Evolutionary conservation across 2,113 vertebrate species (phyloP).

Genomic region (Chrysochloris asiatica): DNA sequence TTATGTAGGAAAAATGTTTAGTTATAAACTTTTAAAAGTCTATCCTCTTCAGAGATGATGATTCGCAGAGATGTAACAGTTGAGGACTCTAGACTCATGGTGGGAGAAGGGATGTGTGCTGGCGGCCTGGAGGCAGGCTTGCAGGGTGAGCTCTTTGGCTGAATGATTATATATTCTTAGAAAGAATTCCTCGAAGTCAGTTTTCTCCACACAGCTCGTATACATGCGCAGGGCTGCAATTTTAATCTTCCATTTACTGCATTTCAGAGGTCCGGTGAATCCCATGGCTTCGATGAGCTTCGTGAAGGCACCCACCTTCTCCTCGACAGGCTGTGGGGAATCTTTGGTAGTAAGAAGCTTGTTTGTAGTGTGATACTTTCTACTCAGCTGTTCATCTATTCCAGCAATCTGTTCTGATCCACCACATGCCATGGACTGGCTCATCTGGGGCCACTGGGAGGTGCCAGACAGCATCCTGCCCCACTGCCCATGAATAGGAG

Average conservation of each 20-base stretch:
- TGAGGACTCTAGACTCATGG: too few species aligned
- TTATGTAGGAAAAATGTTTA: constrained; percentile 23
- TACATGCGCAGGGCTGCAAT: constrained; percentile 98
- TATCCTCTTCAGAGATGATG: too few species aligned
- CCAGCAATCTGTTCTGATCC: constrained; percentile 74
- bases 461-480: constrained; percentile 81
- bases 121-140: too few species aligned
- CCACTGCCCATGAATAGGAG: constrained; percentile 56
- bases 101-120: too few species aligned
- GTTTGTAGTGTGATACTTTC: constrained; percentile 70
- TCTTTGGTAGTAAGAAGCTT: constrained; percentile 88
- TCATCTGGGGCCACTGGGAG: constrained; percentile 80
- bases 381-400: constrained; percentile 62
- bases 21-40: too few species aligned
- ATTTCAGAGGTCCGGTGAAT: constrained; percentile 97
- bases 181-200: constrained; percentile 97
- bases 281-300: constrained; percentile 98
- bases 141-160: too few species aligned
- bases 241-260: constrained; percentile 99
- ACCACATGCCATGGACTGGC: constrained; percentile 39
- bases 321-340: constrained; percentile 88
- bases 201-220: constrained; percentile 96
- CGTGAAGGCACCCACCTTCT: constrained; percentile 94
- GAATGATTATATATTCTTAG: too few species aligned
- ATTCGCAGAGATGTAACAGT: too few species aligned